A percentile compares a stretch with the other conserved stretches of the same genome.
These are phyloP conservation scores for Manis javanica DNA, from an alignment of 2,797 vertebrate species.

Conservation along the genomic window DNA sequence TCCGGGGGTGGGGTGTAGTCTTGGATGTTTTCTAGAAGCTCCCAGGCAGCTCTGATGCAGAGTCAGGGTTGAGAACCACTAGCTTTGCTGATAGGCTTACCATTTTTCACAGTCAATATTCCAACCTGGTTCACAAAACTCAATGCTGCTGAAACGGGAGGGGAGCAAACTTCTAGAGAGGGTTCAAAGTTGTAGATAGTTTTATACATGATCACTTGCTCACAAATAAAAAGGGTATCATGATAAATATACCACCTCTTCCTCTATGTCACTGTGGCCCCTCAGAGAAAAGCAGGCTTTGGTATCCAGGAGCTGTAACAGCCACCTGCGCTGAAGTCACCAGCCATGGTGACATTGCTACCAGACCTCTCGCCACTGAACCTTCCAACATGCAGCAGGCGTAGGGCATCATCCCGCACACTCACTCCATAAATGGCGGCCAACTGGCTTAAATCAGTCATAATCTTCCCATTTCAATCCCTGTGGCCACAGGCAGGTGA, in stretches of 20 bases:
- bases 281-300: not conserved
- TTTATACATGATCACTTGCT: not conserved
- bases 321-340: not conserved
- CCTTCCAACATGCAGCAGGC: not conserved
- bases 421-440: not conserved
- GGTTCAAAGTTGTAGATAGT: not conserved
- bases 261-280: not conserved
- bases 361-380: no score
- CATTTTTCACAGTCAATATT: not conserved
- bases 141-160: not conserved
- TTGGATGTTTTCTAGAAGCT: not conserved
- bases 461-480: not conserved
- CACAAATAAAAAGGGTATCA: not conserved
- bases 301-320: not conserved
- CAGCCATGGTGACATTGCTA: no score
- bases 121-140: not conserved
- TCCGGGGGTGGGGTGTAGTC: no score
- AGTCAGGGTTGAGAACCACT: not conserved
- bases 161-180: not conserved
- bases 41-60: not conserved
- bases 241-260: not conserved
- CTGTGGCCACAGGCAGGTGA: not conserved
- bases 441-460: not conserved
- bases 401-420: accelerated
- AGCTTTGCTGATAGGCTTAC: not conserved